phyloP scores from a whole-genome alignment of 2,888 invertebrate genomes.

The Pyrrhosoma nymphula region DNA sequence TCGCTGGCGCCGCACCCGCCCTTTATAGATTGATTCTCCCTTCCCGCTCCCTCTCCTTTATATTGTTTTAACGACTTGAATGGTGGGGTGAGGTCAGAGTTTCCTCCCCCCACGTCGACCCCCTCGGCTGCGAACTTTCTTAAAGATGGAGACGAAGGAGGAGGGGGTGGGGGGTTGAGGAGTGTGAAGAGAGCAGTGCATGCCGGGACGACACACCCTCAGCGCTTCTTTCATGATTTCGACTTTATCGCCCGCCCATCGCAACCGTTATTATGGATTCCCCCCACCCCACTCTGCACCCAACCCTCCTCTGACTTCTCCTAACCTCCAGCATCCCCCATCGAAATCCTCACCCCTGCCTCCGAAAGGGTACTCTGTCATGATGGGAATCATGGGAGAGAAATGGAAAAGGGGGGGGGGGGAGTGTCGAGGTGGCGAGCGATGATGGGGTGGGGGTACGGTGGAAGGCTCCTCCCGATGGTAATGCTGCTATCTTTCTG shows the following conservation, averaged over 20 bases:
- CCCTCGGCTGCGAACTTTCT: not conserved
- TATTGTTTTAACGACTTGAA: slow-evolving; percentile 32
- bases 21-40: not conserved
- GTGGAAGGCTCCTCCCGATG: too few species aligned
- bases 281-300: not conserved
- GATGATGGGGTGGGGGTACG: not conserved
- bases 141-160: not conserved
- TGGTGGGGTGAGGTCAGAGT: not conserved
- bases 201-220: not conserved
- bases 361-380: not conserved
- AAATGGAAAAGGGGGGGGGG: not conserved
- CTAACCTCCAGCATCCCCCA: not conserved
- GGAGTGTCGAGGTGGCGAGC: not conserved
- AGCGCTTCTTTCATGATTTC: not conserved
- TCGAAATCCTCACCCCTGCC: too few species aligned
- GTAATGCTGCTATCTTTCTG: slow-evolving; percentile 36
- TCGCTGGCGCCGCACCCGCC: not conserved
- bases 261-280: not conserved
- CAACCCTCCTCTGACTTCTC: not conserved
- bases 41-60: not conserved
- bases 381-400: not conserved
- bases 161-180: not conserved
- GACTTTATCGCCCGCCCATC: not conserved
- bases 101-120: too few species aligned
- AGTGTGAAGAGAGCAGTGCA: not conserved